These are phyloP conservation scores for Erethizon dorsatum DNA, from an alignment of 2,797 vertebrate genomes.

Conservation along the genomic window DNA sequence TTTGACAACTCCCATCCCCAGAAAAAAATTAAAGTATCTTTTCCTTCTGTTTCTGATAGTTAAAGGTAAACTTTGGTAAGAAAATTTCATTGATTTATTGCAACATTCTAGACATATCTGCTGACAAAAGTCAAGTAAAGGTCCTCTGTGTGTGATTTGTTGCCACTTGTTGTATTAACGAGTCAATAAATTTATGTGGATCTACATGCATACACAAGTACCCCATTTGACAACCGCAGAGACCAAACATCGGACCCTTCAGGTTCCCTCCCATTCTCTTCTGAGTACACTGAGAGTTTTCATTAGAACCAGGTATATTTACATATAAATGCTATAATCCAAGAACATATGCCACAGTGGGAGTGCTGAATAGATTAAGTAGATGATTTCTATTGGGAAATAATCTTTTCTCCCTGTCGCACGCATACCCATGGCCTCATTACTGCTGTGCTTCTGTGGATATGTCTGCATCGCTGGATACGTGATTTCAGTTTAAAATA, in stretches of 20 bases:
- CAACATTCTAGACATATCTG: background rate
- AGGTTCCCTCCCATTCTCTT: background rate
- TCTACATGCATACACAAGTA: background rate
- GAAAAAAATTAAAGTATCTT: background rate
- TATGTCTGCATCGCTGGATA: background rate
- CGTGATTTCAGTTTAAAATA: slow-evolving; percentile 24
- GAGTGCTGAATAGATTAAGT: background rate
- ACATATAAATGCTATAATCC: background rate
- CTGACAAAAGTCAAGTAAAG: background rate
- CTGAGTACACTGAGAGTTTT: background rate
- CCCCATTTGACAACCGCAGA: background rate
- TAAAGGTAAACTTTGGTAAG: slow-evolving; percentile 35
- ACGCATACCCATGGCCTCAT: background rate
- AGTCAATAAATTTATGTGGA: background rate
- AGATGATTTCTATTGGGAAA: background rate
- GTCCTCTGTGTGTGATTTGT: background rate
- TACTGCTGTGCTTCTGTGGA: background rate
- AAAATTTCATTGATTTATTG: slow-evolving; percentile 27
- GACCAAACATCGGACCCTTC: background rate
- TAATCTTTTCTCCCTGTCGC: background rate
- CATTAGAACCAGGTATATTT: background rate
- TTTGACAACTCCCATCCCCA: background rate
- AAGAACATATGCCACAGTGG: background rate
- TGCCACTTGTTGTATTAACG: background rate
- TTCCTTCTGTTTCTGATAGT: background rate